Base-by-base conservation (phyloP, 2,888 invertebrate species). In the Callinectes sapidus region DNA sequence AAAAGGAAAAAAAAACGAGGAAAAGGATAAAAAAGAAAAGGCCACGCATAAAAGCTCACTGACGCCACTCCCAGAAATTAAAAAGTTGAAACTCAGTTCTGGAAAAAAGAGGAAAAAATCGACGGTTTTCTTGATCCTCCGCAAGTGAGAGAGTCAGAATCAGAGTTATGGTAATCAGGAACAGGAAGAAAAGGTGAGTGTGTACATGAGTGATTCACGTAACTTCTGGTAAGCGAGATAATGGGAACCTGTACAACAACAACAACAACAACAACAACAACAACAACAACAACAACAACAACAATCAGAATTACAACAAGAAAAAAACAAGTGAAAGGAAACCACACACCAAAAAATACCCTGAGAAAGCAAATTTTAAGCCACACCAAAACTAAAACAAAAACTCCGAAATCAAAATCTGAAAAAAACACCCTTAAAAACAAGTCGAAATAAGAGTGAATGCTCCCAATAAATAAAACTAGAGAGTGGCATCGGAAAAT, bases 21-120 rank as follows among this genome's bases (percentile, higher is more conserved):
- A 10, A 71, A 28, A 71, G 71, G 28, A 28, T 5, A 28, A 28
- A 71, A 28, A 71, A n/a, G 28, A 71, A 71, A 71, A 28, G n/a
- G 1, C 3, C 16, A 81, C 81, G 32, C 81, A 81, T 32, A 81
- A 35, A 81, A 35, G 81, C 35, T 81, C 81, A 81, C 32, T 5
- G 35, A 35, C 32, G 35, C 35, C 81, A 81, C 81, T 81, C 81
- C 81, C 18, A 81, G 35, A 81, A 35, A 81, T 81, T 81, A 81
- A 81, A 77, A 77, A 77, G 28, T 77, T 28, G 13, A 77, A 35
- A 35, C 35, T 35, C 81, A 35, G 32, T 32, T 81, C 81, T 35
- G 35, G 35, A 81, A 81, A 35, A 35, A 35, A 35, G 14, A 35
- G 18, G n/a, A 81, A 81, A 81, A 81, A 35, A 81, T 28, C 71